Base-by-base conservation (phyloP, 1,140 invertebrate genomes). In the Cydia fagiglandana region DNA sequence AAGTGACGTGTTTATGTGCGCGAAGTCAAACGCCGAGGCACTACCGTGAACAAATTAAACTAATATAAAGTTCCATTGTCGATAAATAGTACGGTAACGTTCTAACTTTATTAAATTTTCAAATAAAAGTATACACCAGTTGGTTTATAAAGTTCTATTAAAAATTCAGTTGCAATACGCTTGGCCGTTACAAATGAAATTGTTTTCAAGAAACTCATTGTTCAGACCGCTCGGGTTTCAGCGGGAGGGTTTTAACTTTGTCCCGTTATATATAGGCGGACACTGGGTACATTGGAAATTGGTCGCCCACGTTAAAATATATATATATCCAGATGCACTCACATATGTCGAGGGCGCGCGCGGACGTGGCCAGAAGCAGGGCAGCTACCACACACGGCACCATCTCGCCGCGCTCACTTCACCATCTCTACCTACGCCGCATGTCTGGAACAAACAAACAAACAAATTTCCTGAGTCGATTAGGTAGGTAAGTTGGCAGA, bases 371-470 rank as follows among this genome's bases (percentile, higher is more conserved):
- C 41, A 77, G 75, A 66, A 89, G 76, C 79, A 87, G 77, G 77
- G 87, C 64, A 28, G 82, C 85, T 78, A 88, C 84, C 78, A 88
- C 81, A 83, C 84, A 84, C 79, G 83, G 81, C 79, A 87, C 81
- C 88, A 91, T 90, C 83, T 83, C 88, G 89, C 82, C 78, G 77
- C 84, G 53, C 79, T 91, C 84, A 91, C 89, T 87, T 86, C 87
- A 85, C 86, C 87, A 87, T 88, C 80, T 83, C 86, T 83, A 78
- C 82, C 77, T 80, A 85, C 81, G 82, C 79, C 66, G 75, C 79
- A 77, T 83, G 61, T 83, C 86, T 88, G 78, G 17, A 88, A 86
- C 73, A 83, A 82, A 45, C 76, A 20, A 38, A 38, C 61, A 75
- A 15, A 74, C 2, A 56, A n/a, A 56, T 17, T 17, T 50, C 15